phyloP scores from a whole-genome alignment of 2,113 vertebrate species.

The Urocolius indicus region DNA sequence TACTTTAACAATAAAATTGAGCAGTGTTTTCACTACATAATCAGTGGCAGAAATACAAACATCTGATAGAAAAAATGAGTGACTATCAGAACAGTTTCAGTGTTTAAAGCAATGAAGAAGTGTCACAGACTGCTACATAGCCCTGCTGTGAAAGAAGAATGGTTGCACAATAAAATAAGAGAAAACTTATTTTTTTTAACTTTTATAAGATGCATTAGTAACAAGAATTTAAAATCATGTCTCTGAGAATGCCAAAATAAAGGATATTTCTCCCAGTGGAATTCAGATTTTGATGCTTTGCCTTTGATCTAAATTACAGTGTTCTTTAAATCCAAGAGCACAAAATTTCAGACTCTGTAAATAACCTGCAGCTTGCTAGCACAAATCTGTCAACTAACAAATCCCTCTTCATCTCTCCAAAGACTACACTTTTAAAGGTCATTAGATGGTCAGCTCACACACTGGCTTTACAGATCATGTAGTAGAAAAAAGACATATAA shows the following conservation, averaged over 20 bases:
- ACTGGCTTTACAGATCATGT: not conserved
- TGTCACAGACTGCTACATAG: not conserved
- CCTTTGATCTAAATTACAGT: slow-evolving; percentile 55
- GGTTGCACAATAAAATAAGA: not conserved
- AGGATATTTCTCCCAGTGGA: not conserved
- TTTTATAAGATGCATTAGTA: not conserved
- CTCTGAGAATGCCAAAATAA: slow-evolving; percentile 13
- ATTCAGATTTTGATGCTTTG: slow-evolving; percentile 59
- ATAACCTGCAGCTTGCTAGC: slow-evolving; percentile 51
- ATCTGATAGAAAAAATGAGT: not conserved
- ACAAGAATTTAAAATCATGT: not conserved
- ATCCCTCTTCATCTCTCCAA: slow-evolving; percentile 58
- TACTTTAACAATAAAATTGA: not conserved
- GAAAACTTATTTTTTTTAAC: not conserved
- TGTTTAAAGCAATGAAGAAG: not conserved
- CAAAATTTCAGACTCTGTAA: slow-evolving; percentile 58
- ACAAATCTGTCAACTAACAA: slow-evolving; percentile 59
- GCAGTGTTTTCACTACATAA: not conserved
- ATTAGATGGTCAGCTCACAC: slow-evolving; percentile 51
- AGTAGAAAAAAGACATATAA: not conserved
- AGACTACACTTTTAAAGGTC: slow-evolving; percentile 60
- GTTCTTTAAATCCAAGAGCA: slow-evolving; percentile 54
- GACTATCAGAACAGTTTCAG: not conserved
- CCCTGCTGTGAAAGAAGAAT: not conserved
- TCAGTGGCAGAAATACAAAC: not conserved